A percentile compares a stretch with the other conserved stretches of the same genome.
Conservation (phyloP, 2,888 invertebrate species). For the Hedya salicella region DNA sequence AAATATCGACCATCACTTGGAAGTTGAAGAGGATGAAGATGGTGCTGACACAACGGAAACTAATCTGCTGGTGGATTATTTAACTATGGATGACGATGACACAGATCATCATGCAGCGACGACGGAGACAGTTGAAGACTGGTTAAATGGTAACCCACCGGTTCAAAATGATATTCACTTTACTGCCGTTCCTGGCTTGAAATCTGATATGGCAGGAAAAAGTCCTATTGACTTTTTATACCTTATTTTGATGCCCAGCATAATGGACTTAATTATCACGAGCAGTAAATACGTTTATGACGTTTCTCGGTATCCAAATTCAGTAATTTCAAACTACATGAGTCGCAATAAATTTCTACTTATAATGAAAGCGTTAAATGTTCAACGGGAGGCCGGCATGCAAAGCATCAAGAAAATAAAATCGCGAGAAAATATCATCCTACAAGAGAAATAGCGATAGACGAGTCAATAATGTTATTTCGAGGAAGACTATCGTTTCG, state of each 20-base stretch:
- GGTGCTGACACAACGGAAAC: background rate
- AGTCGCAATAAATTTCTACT: constrained; percentile 3
- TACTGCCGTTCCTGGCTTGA: constrained; percentile 5
- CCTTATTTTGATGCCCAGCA: constrained; percentile 2
- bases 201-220: background rate
- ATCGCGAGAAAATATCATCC: too few relatives aligned
- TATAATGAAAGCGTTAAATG: constrained; percentile 3
- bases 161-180: background rate
- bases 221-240: constrained; percentile 4
- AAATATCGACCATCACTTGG: constrained; percentile 3
- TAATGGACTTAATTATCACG: background rate
- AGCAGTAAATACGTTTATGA: background rate
- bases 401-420: background rate
- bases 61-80: constrained; percentile 7
- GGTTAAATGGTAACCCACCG: constrained; percentile 3
- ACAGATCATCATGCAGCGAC: constrained; percentile 2
- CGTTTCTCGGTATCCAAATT: background rate
- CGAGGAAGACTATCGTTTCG: too few relatives aligned
- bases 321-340: constrained; percentile 2
- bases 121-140: constrained; percentile 7
- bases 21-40: constrained; percentile 4
- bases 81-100: constrained; percentile 2
- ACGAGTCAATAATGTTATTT: too few relatives aligned
- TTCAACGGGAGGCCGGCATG: constrained; percentile 3
- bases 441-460: too few relatives aligned